These are phyloP conservation scores for Brachionus rubens DNA, from an alignment of 1,140 invertebrate species.

Conservation along the genomic window DNA sequence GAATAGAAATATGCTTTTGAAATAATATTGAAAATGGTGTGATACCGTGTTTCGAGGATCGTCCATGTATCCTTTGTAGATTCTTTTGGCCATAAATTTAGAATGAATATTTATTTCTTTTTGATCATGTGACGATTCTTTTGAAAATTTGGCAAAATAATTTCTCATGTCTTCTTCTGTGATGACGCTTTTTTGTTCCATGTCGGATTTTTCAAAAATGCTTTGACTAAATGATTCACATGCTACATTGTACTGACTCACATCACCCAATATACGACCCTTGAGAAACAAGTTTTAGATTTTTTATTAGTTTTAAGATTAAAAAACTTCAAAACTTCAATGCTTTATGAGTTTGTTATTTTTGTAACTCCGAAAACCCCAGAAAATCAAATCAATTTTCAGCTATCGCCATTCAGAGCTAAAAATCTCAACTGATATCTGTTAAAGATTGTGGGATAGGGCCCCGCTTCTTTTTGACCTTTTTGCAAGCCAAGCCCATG, in stretches of 20 bases:
- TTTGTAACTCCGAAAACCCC: no score
- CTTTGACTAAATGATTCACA: constrained; percentile 16
- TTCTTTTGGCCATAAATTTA: not conserved
- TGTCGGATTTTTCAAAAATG: constrained; percentile 64
- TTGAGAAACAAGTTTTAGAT: no score
- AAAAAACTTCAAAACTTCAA: no score
- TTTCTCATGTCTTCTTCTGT: constrained; percentile 43
- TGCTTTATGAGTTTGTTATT: no score
- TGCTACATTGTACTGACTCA: not conserved
- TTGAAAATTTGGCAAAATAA: constrained; percentile 62
- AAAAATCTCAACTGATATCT: no score
- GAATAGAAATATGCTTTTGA: no score
- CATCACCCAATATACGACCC: constrained; percentile 15
- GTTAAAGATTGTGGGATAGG: no score
- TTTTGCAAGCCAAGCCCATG: no score
- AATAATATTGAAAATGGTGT: not conserved
- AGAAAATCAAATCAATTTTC: no score
- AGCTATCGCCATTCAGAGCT: no score
- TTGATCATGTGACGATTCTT: constrained; percentile 49
- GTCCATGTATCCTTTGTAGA: constrained; percentile 37
- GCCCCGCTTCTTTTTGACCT: no score
- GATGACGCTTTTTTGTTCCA: constrained; percentile 61
- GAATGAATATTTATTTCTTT: not conserved
- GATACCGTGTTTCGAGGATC: constrained; percentile 33
- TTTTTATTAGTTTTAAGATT: no score